Percentiles rank a stretch among this genome's conserved stretches.
These are phyloP conservation scores for Pygoscelis antarcticus DNA, from an alignment of 2,113 vertebrate genomes.

Conservation along the genomic window DNA sequence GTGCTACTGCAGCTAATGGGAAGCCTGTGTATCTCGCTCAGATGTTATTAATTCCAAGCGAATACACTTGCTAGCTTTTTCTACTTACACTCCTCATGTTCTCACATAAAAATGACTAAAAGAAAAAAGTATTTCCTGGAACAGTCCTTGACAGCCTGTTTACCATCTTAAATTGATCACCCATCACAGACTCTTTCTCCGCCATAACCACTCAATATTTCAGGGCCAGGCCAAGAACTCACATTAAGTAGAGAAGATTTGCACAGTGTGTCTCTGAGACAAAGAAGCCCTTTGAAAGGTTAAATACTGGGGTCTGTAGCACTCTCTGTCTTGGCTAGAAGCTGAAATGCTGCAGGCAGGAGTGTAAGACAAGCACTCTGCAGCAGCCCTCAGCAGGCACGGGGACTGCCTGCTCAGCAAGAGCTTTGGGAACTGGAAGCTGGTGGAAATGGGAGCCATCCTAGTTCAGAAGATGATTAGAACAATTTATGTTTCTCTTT, in stretches of 20 bases:
- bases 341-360: not conserved
- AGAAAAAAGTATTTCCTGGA: constrained; percentile 46
- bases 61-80: constrained; percentile 33
- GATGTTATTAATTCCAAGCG: constrained; percentile 6
- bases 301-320: not conserved
- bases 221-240: not conserved
- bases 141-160: constrained; percentile 41
- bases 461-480: not conserved
- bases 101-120: constrained; percentile 39
- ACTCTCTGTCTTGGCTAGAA: not conserved
- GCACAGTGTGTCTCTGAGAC: not conserved
- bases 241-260: not conserved
- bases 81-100: constrained; percentile 15
- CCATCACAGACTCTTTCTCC: not conserved
- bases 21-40: constrained; percentile 1
- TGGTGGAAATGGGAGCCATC: not conserved
- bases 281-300: constrained; percentile 23
- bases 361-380: not conserved
- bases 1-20: not conserved
- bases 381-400: not conserved
- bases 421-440: not conserved
- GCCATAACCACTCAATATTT: constrained; percentile 8
- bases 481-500: not conserved
- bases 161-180: constrained; percentile 52
- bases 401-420: not conserved